Evolutionary conservation across 2,797 vertebrate genomes (phyloP).

Genomic region (Gadopsis marmoratus): DNA sequence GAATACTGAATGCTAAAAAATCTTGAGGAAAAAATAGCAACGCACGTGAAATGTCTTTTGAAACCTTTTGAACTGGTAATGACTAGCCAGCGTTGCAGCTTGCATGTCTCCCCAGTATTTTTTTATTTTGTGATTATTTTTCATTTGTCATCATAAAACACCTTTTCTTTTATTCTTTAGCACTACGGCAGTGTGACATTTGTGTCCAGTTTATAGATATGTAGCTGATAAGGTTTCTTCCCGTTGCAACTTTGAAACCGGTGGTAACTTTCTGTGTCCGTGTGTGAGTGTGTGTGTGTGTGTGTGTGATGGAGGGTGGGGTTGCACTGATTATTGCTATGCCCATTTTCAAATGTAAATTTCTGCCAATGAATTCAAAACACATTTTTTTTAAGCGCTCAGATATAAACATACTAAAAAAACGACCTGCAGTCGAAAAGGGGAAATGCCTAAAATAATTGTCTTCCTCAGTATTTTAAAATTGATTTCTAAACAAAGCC

Average conservation of each 20-base stretch:
- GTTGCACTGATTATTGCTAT: constrained; percentile 15
- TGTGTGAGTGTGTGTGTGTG: constrained; percentile 19
- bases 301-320: background rate
- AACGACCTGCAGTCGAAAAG: background rate
- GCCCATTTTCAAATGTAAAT: constrained; percentile 2
- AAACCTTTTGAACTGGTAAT: background rate
- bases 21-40: background rate
- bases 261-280: constrained; percentile 30
- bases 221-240: constrained; percentile 12
- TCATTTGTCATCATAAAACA: constrained; percentile 1
- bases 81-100: background rate
- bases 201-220: constrained; percentile 26
- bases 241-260: constrained; percentile 20
- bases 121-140: background rate
- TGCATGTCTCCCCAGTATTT: background rate
- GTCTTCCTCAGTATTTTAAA: constrained; percentile 7
- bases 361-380: background rate
- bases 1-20: constrained; percentile 28
- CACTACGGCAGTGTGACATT: background rate
- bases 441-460: constrained; percentile 25
- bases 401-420: background rate
- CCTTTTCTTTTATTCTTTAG: background rate
- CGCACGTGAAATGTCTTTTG: constrained; percentile 9
- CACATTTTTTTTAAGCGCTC: background rate
- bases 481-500: constrained; percentile 21